Evolutionary conservation across 2,888 invertebrate species (phyloP).

Genomic region (Drosophila austrosaltans): DNA sequence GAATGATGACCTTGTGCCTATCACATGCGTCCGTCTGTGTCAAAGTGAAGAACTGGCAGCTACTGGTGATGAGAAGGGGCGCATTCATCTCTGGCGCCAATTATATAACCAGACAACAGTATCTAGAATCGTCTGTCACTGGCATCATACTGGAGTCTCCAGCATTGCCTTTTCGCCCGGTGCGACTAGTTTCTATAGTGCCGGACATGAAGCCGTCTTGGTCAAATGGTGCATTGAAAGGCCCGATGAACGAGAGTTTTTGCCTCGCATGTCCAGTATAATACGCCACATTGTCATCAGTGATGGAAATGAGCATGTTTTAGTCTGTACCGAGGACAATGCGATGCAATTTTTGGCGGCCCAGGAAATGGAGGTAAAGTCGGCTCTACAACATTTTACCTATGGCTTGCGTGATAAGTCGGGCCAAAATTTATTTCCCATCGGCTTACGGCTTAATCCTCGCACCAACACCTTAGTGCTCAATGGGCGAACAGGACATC

Average conservation of each 20-base stretch:
- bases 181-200: constrained; percentile 89
- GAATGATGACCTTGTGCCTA: constrained; percentile 54
- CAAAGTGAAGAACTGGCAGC: constrained; percentile 87
- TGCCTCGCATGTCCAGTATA: constrained; percentile 89
- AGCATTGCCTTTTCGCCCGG: constrained; percentile 87
- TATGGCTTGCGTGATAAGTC: constrained; percentile 84
- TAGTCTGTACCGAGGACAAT: constrained; percentile 89
- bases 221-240: constrained; percentile 89
- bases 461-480: constrained; percentile 87
- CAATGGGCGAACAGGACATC: constrained; percentile 89
- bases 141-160: constrained; percentile 90
- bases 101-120: constrained; percentile 71
- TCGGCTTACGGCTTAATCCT: constrained; percentile 85
- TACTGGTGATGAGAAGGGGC: constrained; percentile 88
- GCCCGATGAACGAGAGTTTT: constrained; percentile 84
- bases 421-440: constrained; percentile 83
- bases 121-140: constrained; percentile 86
- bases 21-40: constrained; percentile 88
- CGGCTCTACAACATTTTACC: constrained; percentile 88
- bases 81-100: constrained; percentile 87
- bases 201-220: constrained; percentile 90
- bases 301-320: constrained; percentile 86
- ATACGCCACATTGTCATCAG: constrained; percentile 87
- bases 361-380: constrained; percentile 84
- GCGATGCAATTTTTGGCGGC: constrained; percentile 86